Percentiles rank a stretch among this genome's conserved stretches.
Evolutionary conservation across 2,888 invertebrate genomes (phyloP).

Genomic region (Oscheius onirici): DNA sequence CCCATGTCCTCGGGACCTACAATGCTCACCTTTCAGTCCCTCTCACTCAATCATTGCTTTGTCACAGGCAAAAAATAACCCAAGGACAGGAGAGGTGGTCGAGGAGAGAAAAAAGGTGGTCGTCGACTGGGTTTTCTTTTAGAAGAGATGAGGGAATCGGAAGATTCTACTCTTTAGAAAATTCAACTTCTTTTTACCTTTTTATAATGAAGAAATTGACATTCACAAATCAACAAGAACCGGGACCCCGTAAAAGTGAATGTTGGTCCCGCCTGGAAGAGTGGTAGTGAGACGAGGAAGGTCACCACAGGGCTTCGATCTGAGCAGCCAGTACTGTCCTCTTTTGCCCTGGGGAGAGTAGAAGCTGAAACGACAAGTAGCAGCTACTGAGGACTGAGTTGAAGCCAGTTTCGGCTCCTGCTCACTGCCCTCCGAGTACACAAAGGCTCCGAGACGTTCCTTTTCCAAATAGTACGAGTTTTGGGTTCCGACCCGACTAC

Average conservation of each 20-base stretch:
- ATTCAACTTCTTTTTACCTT: too few species aligned
- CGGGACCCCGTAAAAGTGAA: conserved; percentile 26
- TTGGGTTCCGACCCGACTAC: too few species aligned
- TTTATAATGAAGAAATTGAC: too few species aligned
- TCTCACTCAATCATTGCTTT: too few species aligned
- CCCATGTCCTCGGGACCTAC: too few species aligned
- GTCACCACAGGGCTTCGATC: conserved; percentile 17
- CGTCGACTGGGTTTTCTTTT: too few species aligned
- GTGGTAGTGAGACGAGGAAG: not conserved
- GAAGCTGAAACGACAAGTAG: conserved; percentile 11
- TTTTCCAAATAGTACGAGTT: conserved; percentile 26
- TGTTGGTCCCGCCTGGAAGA: conserved; percentile 9
- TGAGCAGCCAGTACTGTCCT: conserved; percentile 14
- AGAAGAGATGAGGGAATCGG: too few species aligned
- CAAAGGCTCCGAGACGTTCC: conserved; percentile 19
- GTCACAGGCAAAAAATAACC: too few species aligned
- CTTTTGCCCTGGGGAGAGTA: not conserved
- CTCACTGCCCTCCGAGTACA: conserved; percentile 18
- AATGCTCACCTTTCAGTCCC: too few species aligned
- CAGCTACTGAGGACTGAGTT: not conserved
- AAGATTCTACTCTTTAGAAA: too few species aligned
- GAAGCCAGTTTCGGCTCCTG: not conserved
- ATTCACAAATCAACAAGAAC: conserved; percentile 17
- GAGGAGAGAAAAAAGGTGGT: too few species aligned
- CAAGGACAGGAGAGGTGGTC: too few species aligned